phyloP scores from a whole-genome alignment of 2,797 vertebrate genomes.

The Clarias fuscus region DNA sequence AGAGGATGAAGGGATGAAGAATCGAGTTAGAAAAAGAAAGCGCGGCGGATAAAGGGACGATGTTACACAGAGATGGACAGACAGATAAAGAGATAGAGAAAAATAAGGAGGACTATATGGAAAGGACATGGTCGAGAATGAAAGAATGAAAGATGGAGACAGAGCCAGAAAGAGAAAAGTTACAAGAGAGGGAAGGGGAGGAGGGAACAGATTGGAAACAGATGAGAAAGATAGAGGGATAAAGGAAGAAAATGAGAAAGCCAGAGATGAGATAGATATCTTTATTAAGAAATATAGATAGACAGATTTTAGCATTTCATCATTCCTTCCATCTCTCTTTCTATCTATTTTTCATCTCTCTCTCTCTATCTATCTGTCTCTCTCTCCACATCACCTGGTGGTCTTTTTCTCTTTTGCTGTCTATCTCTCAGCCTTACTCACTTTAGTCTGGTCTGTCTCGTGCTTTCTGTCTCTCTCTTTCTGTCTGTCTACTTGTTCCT shows the following conservation, averaged over 20 bases:
- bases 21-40: neutral
- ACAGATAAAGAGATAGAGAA: neutral
- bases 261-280: neutral
- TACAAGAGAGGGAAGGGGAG: neutral
- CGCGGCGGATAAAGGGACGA: neutral
- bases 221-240: neutral
- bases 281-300: neutral
- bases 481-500: no score
- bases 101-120: neutral
- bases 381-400: no score
- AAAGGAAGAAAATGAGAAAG: constrained; percentile 22
- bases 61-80: neutral
- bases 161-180: neutral
- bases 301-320: neutral
- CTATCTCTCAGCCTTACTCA: no score
- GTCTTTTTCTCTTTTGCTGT: no score
- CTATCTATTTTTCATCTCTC: neutral
- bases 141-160: neutral
- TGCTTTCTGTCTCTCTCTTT: no score
- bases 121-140: neutral
- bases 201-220: neutral
- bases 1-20: neutral
- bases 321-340: neutral
- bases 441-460: no score
- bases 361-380: no score